These are phyloP conservation scores for Chirona hameri DNA, from an alignment of 2,888 invertebrate genomes.

Conservation along the genomic window DNA sequence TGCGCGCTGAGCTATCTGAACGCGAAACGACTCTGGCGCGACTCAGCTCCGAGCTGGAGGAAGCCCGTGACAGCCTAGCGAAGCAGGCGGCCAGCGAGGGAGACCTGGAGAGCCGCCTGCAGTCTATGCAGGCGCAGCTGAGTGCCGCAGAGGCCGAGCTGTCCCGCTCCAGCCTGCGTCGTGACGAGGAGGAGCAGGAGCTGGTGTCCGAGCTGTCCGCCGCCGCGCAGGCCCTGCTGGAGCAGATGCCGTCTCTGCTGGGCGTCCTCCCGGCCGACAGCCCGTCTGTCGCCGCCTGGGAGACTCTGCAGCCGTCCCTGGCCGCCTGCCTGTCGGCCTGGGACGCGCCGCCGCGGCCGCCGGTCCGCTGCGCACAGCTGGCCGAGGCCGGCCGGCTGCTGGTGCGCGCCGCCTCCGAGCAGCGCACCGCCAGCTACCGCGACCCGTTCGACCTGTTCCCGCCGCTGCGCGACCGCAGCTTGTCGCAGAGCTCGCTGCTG, in stretches of 20 bases:
- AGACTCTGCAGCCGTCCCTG: not conserved
- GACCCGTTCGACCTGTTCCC: not conserved
- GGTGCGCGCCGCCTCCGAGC: not conserved
- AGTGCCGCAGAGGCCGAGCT: not conserved
- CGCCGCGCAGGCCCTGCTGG: not conserved
- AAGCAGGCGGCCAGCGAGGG: too few relatives aligned
- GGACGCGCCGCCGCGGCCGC: not conserved
- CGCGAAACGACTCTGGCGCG: too few relatives aligned
- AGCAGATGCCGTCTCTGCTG: not conserved
- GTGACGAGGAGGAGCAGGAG: not conserved
- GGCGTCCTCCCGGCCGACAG: too few relatives aligned
- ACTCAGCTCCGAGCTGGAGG: too few relatives aligned
- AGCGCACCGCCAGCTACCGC: not conserved
- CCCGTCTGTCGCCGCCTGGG: not conserved
- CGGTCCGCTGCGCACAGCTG: not conserved
- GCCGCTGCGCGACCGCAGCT: constrained; percentile 1
- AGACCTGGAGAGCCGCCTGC: not conserved
- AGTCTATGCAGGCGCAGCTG: not conserved
- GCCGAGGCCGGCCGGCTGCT: not conserved
- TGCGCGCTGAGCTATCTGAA: too few relatives aligned
- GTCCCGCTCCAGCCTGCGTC: not conserved
- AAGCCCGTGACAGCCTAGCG: too few relatives aligned
- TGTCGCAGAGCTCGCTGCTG: constrained; percentile 11
- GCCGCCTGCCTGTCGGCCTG: not conserved
- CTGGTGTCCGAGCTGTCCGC: not conserved